Percentiles rank a stretch among this genome's conserved stretches.
These are phyloP conservation scores for Tinamus guttatus DNA, from an alignment of 2,113 vertebrate species.

Conservation along the genomic window DNA sequence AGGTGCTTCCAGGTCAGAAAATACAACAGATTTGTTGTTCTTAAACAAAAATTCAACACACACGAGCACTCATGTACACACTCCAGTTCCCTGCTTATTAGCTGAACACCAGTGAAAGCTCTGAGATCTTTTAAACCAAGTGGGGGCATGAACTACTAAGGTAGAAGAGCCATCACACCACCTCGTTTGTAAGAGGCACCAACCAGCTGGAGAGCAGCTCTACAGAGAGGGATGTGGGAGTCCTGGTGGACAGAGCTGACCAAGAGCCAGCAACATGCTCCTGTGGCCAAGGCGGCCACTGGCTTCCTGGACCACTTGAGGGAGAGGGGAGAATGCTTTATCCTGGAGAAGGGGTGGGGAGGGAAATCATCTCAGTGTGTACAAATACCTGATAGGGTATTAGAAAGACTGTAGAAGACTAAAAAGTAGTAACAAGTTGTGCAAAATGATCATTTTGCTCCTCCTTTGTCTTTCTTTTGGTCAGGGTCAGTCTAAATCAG, in stretches of 20 bases:
- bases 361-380: too few relatives aligned
- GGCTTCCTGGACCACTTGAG: neutral
- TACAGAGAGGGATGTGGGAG: neutral
- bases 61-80: accelerated
- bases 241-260: neutral
- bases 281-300: too few relatives aligned
- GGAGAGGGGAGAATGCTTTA: neutral
- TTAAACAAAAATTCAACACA: neutral
- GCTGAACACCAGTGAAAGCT: neutral
- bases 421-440: too few relatives aligned
- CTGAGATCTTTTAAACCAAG: neutral
- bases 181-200: too few relatives aligned
- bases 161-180: neutral
- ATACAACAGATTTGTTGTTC: neutral
- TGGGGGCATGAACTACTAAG: neutral
- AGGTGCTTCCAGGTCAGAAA: neutral
- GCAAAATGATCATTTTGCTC: neutral
- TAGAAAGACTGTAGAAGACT: too few relatives aligned
- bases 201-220: neutral
- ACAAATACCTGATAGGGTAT: too few relatives aligned
- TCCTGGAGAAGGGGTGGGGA: too few relatives aligned
- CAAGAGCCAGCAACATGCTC: neutral
- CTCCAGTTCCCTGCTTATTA: neutral
- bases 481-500: neutral
- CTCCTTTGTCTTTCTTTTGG: neutral